Base-by-base conservation (phyloP, 2,113 vertebrate genomes). In the Archilochus colubris region DNA sequence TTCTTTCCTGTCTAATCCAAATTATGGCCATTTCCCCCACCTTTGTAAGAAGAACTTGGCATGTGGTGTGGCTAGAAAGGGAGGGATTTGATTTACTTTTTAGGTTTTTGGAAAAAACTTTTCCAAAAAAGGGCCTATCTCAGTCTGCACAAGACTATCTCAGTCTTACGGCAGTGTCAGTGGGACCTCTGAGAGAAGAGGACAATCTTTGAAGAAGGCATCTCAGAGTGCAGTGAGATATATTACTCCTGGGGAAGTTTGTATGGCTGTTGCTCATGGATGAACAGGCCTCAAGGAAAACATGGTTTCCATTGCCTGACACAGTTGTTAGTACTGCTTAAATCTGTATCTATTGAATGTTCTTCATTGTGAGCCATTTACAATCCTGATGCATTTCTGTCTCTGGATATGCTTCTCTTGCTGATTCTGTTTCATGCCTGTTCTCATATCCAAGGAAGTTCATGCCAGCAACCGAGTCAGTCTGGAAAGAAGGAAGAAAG, bases 401-500 rank as follows among this genome's bases (percentile, higher is more conserved):
- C 82, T 95, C 94, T 10, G 44, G 85, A 83, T 91, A 11, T 57
- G 63, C 68, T 91, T 51, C 66, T 92, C 89, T 95, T 17, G 0
- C 73, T 88, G 75, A 70, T 74, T 91, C 78, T 94, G 87, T 30
- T 94, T 80, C 75, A 30, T 95, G 86, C 70, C 55, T 87, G 67
- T 89, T 53, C 82, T 93, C 75, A 31, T 40, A 94, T 54, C 87
- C 85, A 88, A 91, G 75, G 75, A 48, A 87, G 63, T 67, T 74
- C 82, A 22, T 92, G 88, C 92, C 94, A 96, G 77, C 54, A 95
- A 82, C 89, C 95, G 89, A 95, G 94, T 96, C 89, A 95, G 85
- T 88, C 74, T 83, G 61, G 68, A 89, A 94, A 88, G 62, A 38
- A 91, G 51, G 55, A 84, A 83, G 67, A 70, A 38, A 91, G 51